Evolutionary conservation across 2,797 vertebrate species (phyloP).

Genomic region (Taenioides sp.): DNA sequence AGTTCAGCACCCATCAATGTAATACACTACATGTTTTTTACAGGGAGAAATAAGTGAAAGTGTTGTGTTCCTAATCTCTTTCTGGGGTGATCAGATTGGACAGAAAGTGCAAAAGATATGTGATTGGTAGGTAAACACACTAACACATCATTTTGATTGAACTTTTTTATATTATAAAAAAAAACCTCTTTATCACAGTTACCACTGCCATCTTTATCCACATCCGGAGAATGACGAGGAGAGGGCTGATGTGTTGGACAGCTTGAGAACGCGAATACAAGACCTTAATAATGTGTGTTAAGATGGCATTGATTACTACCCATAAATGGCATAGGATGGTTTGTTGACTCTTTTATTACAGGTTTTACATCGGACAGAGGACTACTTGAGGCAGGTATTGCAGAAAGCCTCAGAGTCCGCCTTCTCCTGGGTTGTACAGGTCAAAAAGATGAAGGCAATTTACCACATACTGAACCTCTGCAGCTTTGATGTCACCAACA

Average conservation of each 20-base stretch:
- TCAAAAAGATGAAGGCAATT: conserved; percentile 98
- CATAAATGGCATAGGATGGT: not conserved
- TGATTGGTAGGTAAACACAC: conserved; percentile 84
- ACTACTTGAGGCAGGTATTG: conserved; percentile 92
- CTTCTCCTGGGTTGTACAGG: conserved; percentile 87
- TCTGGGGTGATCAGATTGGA: conserved; percentile 98
- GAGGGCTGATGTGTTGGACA: conserved; percentile 86
- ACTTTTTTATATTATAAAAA: not conserved
- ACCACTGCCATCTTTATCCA: conserved; percentile 95
- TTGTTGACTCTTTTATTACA: conserved; percentile 47
- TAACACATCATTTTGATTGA: not conserved
- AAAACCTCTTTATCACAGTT: conserved; percentile 70
- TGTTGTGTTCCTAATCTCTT: conserved; percentile 94
- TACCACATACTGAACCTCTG: conserved; percentile 97
- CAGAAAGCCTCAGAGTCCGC: conserved; percentile 91
- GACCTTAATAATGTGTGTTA: conserved; percentile 89
- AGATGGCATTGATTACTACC: not conserved
- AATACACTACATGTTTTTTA: conserved; percentile 11
- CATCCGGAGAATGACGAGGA: conserved; percentile 89
- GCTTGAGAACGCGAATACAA: conserved; percentile 88
- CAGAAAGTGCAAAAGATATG: conserved; percentile 99
- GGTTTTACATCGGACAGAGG: conserved; percentile 95
- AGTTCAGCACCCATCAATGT: not conserved
- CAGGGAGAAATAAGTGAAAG: conserved; percentile 91
- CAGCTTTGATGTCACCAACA: conserved; percentile 97